Evolutionary conservation across 2,113 vertebrate species (phyloP), one percentile per base, ranked within the genome.

Genomic region (Spheniscus mendiculus): DNA sequence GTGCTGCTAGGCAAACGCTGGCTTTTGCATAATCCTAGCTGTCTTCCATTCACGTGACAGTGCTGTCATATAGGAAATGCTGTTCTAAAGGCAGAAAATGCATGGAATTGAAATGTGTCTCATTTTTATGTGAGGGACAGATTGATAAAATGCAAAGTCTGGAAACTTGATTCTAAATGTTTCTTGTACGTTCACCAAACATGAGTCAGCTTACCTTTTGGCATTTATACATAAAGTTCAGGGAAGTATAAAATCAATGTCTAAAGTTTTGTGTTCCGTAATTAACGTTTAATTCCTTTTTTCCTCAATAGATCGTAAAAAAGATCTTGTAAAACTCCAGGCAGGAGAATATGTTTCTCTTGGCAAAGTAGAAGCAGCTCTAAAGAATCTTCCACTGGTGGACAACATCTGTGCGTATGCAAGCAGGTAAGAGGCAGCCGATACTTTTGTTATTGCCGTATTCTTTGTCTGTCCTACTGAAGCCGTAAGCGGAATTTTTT

Each of bases 351-450:
- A 99, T 42, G 99, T 99, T 91, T 99, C 99, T 84, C 99, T 99
- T 89, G 99, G 99, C 52, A 99, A 99, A 98, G 99, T 99, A 81
- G 99, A 99, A 95, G 99, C 99, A 61, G 98, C 98, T 96, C 88
- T 99, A 97, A 99, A 99, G 98, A 99, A 99, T 96, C 98, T 99
- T 73, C 93, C 99, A 6, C 92, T 99, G 77, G 97, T 99, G 42
- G 99, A 99, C 98, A 99, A 99, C 97, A 99, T 99, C 92, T 99
- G 99, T 97, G 99, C 96, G 2, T 99, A 99, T 92, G 99, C 99
- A 93, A 99, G 98, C 98, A 99, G 99, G 99, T 99, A 97, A 98
- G 97, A 84, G 83, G 27, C 70, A 70, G 71, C 44, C 70, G 49
- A 32, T 63, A 1, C 16, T 88, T 88, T 66, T 15, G 23, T 65